Base-by-base conservation (phyloP, 2,113 vertebrate species). In the rat (Rattus norvegicus) region DNA sequence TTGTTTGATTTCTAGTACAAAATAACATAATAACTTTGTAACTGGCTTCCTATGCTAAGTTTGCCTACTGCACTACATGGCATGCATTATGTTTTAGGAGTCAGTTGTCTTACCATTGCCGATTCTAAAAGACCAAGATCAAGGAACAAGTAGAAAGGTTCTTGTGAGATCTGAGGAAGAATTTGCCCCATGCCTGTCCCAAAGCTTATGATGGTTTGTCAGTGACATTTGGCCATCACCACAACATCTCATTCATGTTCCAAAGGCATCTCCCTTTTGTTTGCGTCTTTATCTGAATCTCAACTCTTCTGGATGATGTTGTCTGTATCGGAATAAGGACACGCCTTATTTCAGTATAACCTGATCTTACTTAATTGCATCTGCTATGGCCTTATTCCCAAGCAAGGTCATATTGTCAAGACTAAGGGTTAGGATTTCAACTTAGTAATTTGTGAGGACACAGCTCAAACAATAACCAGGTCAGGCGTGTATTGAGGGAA, bases 381-480 rank as follows among this genome's bases (percentile, higher is more conserved):
- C 33, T 75, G 11, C 59, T 93, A 49, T 84, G 9, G 88, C 28
- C 28, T 2, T 59, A 28, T 96, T 96, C 96, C 49, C 19, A 94
- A 95, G 80, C 39, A 86, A 77, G 13, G 3, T 70, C 63, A 76
- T 30, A 85, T 76, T 87, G 16, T 88, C 12, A 80, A 20, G 3
- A 47, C 14, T 88, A 54, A 28, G 7, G 9, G 20, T 73, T 67
- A 91, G 6, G 1, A 93, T 8, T 52, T 93, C 70, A 86, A 70
- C 17, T 72, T 87, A 88, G 72, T 79, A 92, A 91, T 92, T 84
- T 76, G n/a, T 52, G 6, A 11, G 17, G 17, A 75, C 12, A 91
- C 28, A 90, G n/a, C 49, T 91, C 33, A 93, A 63, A 83, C 54
- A 36, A 87, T 65, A 91, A 73, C 19, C 28, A 81, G 17, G 49